Conservation (phyloP, 2,888 invertebrate genomes). For the Macropis europaea region DNA sequence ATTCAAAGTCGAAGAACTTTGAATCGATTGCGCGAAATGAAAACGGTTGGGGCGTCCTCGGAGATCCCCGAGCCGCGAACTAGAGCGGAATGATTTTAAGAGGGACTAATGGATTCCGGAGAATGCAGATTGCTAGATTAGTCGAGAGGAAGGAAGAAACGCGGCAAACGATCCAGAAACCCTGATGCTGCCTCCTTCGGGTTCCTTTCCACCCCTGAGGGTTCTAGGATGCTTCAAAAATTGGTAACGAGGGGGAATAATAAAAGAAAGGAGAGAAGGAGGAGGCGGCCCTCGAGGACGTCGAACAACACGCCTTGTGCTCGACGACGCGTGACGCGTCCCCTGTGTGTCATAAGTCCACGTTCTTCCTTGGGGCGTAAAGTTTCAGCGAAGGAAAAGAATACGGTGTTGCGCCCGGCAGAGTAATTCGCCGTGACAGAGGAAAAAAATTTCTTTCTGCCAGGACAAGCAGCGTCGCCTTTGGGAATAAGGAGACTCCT, state of each 20-base stretch:
- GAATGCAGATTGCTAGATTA: conserved; percentile 8
- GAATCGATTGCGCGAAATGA: too few species aligned
- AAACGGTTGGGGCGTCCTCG: too few species aligned
- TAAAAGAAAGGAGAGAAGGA: neutral
- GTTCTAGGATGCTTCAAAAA: neutral
- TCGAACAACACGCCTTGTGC: neutral
- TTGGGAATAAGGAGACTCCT: neutral
- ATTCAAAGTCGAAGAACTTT: too few species aligned
- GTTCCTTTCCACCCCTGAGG: too few species aligned
- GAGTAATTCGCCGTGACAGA: neutral
- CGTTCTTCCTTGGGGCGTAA: neutral
- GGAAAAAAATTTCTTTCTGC: neutral
- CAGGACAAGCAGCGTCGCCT: neutral
- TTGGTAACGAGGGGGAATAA: neutral
- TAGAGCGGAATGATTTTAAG: neutral
- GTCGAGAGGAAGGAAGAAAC: neutral
- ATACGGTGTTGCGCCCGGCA: neutral
- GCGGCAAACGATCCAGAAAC: neutral
- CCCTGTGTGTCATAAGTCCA: conserved; percentile 4
- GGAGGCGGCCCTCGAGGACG: neutral
- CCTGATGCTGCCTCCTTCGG: too few species aligned
- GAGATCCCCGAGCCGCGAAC: neutral
- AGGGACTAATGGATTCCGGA: neutral
- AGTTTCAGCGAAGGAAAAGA: neutral
- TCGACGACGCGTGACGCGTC: neutral